A percentile compares a stretch with the other conserved stretches of the same genome.
phyloP scores from a whole-genome alignment of 1,140 invertebrate species.

The Zaprionus inermis region DNA sequence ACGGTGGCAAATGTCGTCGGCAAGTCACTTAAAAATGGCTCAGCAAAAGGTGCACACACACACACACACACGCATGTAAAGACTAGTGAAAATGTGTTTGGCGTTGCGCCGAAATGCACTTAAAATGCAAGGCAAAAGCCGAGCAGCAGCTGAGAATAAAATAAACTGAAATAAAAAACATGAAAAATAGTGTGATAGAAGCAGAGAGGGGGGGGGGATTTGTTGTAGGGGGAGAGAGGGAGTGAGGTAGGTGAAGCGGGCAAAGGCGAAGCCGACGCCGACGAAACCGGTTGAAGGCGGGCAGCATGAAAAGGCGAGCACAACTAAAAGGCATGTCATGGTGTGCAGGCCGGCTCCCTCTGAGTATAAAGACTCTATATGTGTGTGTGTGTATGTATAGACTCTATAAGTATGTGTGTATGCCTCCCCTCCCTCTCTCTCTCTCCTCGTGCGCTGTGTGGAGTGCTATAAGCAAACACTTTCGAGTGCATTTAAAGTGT shows the following conservation, averaged over 20 bases:
- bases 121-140: constrained; percentile 60
- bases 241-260: not conserved
- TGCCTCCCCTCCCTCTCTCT: constrained; percentile 21
- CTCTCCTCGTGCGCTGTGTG: constrained; percentile 26
- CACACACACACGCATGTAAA: constrained; percentile 34
- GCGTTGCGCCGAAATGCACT: constrained; percentile 66
- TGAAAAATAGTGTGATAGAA: constrained; percentile 13
- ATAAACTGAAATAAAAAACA: constrained; percentile 40
- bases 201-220: not conserved
- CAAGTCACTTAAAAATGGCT: constrained; percentile 80
- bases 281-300: constrained; percentile 43
- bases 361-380: not conserved
- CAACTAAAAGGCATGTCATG: constrained; percentile 55
- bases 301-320: constrained; percentile 40
- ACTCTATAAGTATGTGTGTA: not conserved
- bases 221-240: not conserved
- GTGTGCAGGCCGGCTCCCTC: no score
- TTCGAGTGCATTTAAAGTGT: constrained; percentile 79
- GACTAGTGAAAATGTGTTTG: constrained; percentile 43
- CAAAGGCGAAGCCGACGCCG: constrained; percentile 13
- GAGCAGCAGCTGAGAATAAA: constrained; percentile 45
- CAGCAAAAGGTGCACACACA: constrained; percentile 55
- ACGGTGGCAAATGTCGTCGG: constrained; percentile 59
- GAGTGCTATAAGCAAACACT: constrained; percentile 77
- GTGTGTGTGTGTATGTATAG: constrained; percentile 28